These are phyloP conservation scores for Microctonus brassicae DNA, from an alignment of 2,888 invertebrate species.

Conservation along the genomic window DNA sequence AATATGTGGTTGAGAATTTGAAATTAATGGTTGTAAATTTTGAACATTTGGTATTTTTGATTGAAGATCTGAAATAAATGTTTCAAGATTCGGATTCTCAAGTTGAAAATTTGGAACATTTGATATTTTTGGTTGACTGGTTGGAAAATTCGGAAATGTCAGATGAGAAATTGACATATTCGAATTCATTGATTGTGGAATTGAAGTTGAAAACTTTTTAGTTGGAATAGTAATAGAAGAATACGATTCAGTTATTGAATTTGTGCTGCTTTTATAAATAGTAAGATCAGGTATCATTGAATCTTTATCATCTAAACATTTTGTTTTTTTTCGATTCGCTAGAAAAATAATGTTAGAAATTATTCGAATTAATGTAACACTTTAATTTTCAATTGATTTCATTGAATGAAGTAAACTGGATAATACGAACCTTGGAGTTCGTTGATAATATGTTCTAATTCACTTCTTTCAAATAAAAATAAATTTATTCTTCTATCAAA, in stretches of 20 bases:
- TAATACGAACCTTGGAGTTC: conserved; percentile 47
- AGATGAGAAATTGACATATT: too few species aligned
- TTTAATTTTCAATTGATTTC: neutral
- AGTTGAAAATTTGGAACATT: too few species aligned
- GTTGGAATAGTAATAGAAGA: too few species aligned
- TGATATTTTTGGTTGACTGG: too few species aligned
- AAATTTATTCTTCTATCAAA: conserved; percentile 48
- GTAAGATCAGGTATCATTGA: neutral
- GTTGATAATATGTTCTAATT: conserved; percentile 41
- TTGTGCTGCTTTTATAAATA: neutral
- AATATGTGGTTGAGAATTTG: too few species aligned
- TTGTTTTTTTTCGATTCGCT: conserved; percentile 18
- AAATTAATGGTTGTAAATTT: too few species aligned
- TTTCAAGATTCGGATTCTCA: too few species aligned
- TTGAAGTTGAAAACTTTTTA: too few species aligned
- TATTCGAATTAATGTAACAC: neutral
- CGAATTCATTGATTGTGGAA: too few species aligned
- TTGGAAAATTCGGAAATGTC: too few species aligned
- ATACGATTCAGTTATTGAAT: neutral
- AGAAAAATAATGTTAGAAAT: neutral
- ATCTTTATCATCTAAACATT: conserved; percentile 3
- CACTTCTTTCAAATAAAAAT: conserved; percentile 45
- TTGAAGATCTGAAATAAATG: too few species aligned
- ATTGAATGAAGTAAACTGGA: neutral
- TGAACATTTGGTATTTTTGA: too few species aligned